Evolutionary conservation across 2,888 invertebrate genomes (phyloP).

Genomic region (Dione juno): DNA sequence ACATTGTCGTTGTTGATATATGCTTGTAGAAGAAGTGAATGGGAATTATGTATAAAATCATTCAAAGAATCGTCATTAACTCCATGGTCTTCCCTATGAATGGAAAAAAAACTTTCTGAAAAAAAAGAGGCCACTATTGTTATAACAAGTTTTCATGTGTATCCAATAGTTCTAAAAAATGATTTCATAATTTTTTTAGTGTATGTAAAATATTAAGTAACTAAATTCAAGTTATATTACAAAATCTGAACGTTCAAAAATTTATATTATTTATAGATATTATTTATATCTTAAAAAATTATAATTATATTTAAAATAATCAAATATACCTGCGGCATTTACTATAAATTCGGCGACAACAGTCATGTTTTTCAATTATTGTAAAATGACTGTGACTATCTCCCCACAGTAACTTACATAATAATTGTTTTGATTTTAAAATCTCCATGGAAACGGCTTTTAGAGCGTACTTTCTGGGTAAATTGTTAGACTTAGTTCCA

Average conservation of each 20-base stretch:
- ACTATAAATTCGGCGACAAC: slow-evolving; percentile 44
- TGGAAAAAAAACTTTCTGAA: slow-evolving; percentile 68
- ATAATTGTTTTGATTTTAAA: slow-evolving; percentile 15
- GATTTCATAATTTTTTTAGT: not conserved
- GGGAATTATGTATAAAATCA: slow-evolving; percentile 72
- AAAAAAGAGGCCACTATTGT: slow-evolving; percentile 35
- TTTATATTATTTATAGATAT: not conserved
- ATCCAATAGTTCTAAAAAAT: not conserved
- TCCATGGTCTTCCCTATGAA: slow-evolving; percentile 53
- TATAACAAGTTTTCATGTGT: not conserved
- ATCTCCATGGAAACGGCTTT: slow-evolving; percentile 17
- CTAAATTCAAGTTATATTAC: too few relatives aligned
- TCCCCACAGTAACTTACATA: not conserved
- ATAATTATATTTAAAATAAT: not conserved
- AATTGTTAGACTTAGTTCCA: too few relatives aligned
- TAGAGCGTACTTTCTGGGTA: too few relatives aligned
- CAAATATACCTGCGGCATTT: slow-evolving; percentile 45
- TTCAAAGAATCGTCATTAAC: slow-evolving; percentile 62
- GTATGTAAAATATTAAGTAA: not conserved
- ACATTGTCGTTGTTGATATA: slow-evolving; percentile 52
- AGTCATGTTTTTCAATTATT: slow-evolving; percentile 35
- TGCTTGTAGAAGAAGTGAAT: slow-evolving; percentile 65
- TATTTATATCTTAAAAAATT: too few relatives aligned
- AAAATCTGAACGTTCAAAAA: too few relatives aligned
- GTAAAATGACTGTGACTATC: not conserved